Evolutionary conservation across 1,140 invertebrate species (phyloP).

Genomic region (Sycophila sp.): DNA sequence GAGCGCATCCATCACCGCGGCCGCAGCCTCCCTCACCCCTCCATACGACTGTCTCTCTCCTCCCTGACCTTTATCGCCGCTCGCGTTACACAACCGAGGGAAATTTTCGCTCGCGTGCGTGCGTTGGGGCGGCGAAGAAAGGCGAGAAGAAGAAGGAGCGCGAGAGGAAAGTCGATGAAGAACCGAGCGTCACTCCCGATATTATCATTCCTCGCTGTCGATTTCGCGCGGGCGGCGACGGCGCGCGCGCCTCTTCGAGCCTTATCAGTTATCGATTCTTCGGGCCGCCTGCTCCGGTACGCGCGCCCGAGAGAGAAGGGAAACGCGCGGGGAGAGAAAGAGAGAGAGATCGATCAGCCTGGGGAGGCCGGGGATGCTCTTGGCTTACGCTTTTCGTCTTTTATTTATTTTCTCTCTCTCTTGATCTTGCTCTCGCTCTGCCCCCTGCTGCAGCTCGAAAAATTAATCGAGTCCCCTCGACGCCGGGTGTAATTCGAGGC

Average conservation of each 20-base stretch:
- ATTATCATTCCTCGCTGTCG: slow-evolving; percentile 8
- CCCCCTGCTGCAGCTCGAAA: too few relatives aligned
- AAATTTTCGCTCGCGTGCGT: not conserved
- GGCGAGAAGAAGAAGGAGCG: not conserved
- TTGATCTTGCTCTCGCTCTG: too few relatives aligned
- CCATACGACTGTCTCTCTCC: too few relatives aligned
- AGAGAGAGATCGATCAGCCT: not conserved
- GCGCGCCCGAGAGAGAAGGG: not conserved
- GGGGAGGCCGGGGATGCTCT: not conserved
- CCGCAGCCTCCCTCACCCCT: too few relatives aligned
- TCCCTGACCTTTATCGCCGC: too few relatives aligned
- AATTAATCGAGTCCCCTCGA: too few relatives aligned
- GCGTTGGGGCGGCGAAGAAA: not conserved
- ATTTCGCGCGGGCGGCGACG: not conserved
- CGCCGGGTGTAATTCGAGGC: too few relatives aligned
- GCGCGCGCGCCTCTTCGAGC: not conserved
- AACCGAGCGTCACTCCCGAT: not conserved
- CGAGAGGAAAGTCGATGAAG: not conserved
- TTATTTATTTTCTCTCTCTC: too few relatives aligned
- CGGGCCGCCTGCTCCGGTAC: not conserved
- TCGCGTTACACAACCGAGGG: too few relatives aligned
- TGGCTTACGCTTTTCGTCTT: too few relatives aligned
- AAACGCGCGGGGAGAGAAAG: too few relatives aligned
- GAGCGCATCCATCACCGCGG: too few relatives aligned
- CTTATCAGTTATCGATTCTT: slow-evolving; percentile 17